Conservation (phyloP, 2,888 invertebrate genomes). For the Cephalotes varians region DNA sequence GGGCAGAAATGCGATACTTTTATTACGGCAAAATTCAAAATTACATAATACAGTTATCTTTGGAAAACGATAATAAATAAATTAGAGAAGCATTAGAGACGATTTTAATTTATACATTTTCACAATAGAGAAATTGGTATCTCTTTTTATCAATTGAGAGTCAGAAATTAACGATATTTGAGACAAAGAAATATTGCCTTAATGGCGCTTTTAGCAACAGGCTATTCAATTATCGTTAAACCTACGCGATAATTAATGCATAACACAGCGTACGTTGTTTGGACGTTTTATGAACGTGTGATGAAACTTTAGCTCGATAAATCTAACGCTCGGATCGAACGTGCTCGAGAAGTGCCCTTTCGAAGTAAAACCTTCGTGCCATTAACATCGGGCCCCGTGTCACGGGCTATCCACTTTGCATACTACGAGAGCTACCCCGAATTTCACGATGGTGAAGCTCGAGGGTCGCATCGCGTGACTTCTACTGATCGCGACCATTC, state of each 20-base stretch:
- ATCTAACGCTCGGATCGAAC: constrained; percentile 19
- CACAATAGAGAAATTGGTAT: background rate
- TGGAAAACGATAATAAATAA: background rate
- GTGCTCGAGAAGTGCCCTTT: background rate
- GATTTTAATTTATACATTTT: background rate
- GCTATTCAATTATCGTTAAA: constrained; percentile 47
- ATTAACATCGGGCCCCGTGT: constrained; percentile 40
- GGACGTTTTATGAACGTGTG: constrained; percentile 12
- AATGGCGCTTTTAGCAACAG: constrained; percentile 35
- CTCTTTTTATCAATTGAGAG: background rate
- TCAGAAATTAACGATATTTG: background rate
- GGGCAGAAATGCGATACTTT: constrained; percentile 27
- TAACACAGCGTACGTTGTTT: constrained; percentile 21
- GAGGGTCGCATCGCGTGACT: constrained; percentile 26
- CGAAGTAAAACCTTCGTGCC: constrained; percentile 40
- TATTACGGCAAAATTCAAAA: constrained; percentile 12
- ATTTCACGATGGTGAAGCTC: constrained; percentile 16
- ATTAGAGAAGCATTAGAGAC: background rate
- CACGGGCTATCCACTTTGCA: constrained; percentile 31
- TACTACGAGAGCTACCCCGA: constrained; percentile 29
- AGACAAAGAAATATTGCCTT: background rate
- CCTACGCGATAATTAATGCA: constrained; percentile 35
- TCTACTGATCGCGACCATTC: constrained; percentile 34
- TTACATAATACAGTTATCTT: constrained; percentile 2
- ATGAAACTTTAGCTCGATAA: constrained; percentile 37